These are phyloP conservation scores for Fragum fragum DNA, from an alignment of 2,888 invertebrate genomes.

Conservation along the genomic window DNA sequence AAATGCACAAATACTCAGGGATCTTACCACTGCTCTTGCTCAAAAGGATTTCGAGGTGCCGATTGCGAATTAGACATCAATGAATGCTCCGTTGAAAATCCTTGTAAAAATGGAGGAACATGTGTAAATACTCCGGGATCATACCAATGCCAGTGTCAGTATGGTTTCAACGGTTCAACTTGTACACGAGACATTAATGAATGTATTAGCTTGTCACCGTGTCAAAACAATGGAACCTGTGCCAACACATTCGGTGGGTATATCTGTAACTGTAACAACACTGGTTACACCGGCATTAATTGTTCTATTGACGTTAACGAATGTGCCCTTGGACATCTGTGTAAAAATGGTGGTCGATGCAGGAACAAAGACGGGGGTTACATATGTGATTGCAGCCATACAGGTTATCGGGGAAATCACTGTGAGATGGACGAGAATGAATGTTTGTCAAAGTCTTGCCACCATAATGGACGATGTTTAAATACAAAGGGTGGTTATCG, in stretches of 20 bases:
- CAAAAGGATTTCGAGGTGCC: background rate
- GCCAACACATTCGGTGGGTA: slow-evolving; percentile 20
- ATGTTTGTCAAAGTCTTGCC: background rate
- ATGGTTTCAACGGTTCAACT: background rate
- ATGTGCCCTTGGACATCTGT: background rate
- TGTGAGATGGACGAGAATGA: slow-evolving; percentile 15
- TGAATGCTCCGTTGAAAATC: background rate
- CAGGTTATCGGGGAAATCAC: slow-evolving; percentile 11
- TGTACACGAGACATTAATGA: background rate
- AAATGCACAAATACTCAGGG: slow-evolving; percentile 22
- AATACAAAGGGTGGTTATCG: slow-evolving; percentile 7
- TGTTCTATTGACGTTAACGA: slow-evolving; percentile 3
- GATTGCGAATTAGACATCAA: background rate
- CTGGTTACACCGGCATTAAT: background rate
- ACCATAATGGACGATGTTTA: background rate
- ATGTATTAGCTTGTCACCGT: slow-evolving; percentile 8
- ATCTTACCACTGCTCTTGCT: slow-evolving; percentile 51
- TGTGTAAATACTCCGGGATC: background rate
- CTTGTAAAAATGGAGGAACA: background rate
- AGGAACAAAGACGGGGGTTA: background rate
- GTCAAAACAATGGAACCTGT: slow-evolving; percentile 37
- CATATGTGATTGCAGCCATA: slow-evolving; percentile 4
- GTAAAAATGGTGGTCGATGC: background rate
- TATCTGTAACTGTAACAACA: slow-evolving; percentile 26
- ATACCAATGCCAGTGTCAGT: background rate